Evolutionary conservation across 2,888 invertebrate species (phyloP).

Genomic region (Malacosoma neustria): DNA sequence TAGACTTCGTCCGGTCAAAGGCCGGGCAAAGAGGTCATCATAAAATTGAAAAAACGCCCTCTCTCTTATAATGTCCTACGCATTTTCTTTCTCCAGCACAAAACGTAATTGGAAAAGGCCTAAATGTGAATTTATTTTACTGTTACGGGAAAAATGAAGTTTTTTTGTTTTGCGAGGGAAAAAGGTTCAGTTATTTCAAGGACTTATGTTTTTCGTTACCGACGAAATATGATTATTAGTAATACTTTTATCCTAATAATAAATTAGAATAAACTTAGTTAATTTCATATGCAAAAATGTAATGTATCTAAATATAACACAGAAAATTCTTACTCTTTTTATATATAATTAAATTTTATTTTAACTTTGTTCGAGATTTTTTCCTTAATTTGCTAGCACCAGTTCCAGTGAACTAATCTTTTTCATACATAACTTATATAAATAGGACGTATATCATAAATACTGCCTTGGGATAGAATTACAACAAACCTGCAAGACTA

Average conservation of each 20-base stretch:
- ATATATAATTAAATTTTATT: too few species aligned
- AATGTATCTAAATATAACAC: too few species aligned
- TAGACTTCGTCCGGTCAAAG: conserved; percentile 62
- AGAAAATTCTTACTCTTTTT: too few species aligned
- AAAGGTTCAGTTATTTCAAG: neutral
- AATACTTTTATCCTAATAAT: neutral
- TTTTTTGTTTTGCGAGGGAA: neutral
- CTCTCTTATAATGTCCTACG: conserved; percentile 24
- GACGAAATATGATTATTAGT: neutral
- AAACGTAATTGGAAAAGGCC: conserved; percentile 27
- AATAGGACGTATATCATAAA: too few species aligned
- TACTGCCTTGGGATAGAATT: too few species aligned
- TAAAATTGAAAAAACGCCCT: conserved; percentile 50
- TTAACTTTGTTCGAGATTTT: too few species aligned
- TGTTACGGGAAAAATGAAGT: conserved; percentile 1
- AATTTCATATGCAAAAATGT: too few species aligned
- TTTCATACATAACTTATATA: too few species aligned
- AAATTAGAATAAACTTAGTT: too few species aligned
- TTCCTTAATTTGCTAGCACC: too few species aligned
- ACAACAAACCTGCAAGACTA: too few species aligned
- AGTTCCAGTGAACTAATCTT: too few species aligned
- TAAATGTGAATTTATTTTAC: conserved; percentile 20
- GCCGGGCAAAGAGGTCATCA: conserved; percentile 59
- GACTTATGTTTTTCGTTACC: neutral
- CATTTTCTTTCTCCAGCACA: conserved; percentile 22